Conservation (phyloP, 2,113 vertebrate genomes). For the Geococcyx californianus region DNA sequence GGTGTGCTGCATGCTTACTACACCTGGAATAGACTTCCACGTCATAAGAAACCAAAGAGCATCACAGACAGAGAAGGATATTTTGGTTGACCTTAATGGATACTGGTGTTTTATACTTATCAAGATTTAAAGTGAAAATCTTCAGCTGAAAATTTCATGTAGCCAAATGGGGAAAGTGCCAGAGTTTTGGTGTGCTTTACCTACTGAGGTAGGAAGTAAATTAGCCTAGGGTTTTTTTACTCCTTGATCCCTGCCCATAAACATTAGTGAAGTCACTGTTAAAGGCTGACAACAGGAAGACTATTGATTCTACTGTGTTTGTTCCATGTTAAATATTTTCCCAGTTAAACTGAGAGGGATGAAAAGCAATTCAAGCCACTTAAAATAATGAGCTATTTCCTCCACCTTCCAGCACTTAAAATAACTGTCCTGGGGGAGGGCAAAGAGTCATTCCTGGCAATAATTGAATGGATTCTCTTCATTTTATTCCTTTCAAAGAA, state of each 20-base stretch:
- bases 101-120: neutral
- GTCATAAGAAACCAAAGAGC: neutral
- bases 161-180: neutral
- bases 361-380: neutral
- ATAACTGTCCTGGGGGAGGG: neutral
- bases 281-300: neutral
- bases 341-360: neutral
- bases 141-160: neutral
- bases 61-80: neutral
- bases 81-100: neutral
- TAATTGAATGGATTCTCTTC: neutral
- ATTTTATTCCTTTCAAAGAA: neutral
- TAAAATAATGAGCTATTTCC: conserved; percentile 21
- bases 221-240: neutral
- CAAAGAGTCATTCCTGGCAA: neutral
- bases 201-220: neutral
- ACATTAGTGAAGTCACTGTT: neutral
- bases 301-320: neutral
- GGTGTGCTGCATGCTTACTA: neutral
- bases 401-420: neutral
- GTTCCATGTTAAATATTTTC: neutral
- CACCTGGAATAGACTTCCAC: neutral
- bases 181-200: neutral
- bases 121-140: neutral
- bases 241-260: neutral